Conservation (phyloP, 1,140 invertebrate genomes). For the Formica selysi region DNA sequence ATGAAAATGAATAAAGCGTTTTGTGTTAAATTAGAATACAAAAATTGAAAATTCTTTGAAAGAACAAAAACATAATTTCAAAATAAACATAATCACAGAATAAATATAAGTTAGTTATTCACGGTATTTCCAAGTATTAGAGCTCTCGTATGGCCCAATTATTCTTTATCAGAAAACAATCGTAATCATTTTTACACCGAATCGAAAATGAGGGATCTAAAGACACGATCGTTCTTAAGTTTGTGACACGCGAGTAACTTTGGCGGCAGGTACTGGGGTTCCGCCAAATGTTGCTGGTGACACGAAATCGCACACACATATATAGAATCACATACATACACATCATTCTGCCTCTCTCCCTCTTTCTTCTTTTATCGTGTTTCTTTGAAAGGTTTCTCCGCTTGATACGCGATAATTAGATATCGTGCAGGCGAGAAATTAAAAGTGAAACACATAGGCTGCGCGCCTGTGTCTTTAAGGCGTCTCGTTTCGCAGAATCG, state of each 20-base stretch:
- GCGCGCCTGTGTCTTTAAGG: conserved; percentile 51
- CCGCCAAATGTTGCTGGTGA: conserved; percentile 40
- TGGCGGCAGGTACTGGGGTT: conserved; percentile 49
- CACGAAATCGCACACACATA: conserved; percentile 45
- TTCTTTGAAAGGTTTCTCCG: conserved; percentile 53
- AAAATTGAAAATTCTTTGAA: neutral
- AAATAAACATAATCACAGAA: neutral
- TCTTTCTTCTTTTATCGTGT: conserved; percentile 10
- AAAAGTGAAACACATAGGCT: conserved; percentile 55
- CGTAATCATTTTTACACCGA: conserved; percentile 51
- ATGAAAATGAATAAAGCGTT: neutral
- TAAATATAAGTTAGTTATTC: conserved; percentile 10
- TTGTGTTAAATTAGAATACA: neutral
- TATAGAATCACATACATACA: neutral
- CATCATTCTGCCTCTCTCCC: neutral
- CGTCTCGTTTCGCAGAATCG: conserved; percentile 52
- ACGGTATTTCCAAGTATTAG: conserved; percentile 35
- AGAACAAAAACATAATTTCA: neutral
- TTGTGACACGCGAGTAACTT: conserved; percentile 47
- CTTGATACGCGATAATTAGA: conserved; percentile 52
- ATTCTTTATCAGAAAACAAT: conserved; percentile 48
- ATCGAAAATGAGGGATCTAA: conserved; percentile 40
- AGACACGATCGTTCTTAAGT: conserved; percentile 52
- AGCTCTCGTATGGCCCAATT: conserved; percentile 32
- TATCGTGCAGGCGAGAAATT: conserved; percentile 64